Conservation (phyloP, 2,113 vertebrate species). For the Otis tarda region DNA sequence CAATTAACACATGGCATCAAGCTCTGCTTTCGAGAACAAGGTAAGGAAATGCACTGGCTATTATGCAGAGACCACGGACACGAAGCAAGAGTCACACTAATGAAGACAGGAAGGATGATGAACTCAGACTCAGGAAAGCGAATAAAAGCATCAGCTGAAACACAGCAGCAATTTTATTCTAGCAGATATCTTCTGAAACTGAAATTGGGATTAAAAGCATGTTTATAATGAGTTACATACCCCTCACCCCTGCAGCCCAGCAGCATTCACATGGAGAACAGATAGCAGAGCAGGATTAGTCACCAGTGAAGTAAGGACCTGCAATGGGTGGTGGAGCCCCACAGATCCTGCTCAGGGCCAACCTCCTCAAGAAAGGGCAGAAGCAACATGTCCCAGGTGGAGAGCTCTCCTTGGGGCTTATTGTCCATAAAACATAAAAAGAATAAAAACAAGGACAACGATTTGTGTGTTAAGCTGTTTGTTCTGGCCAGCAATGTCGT, state of each 20-base stretch:
- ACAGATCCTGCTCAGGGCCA: not conserved
- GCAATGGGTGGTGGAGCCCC: not conserved
- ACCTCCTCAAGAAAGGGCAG: not conserved
- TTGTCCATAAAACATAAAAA: not conserved
- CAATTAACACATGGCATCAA: not conserved
- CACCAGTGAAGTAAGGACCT: not conserved
- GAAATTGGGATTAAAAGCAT: not conserved
- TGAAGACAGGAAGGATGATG: not conserved
- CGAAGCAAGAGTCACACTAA: not conserved
- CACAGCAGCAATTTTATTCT: not conserved
- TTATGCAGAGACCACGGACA: not conserved
- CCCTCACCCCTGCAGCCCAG: not conserved
- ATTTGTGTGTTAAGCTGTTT: not conserved
- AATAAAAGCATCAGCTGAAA: slow-evolving; percentile 3
- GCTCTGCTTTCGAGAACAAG: not conserved
- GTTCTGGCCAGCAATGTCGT: not conserved
- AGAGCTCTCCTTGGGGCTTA: not conserved
- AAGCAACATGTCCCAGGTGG: fast-evolving
- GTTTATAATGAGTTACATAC: not conserved
- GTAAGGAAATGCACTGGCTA: not conserved
- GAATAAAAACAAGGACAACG: not conserved
- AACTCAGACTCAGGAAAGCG: not conserved
- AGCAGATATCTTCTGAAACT: not conserved
- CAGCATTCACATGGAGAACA: not conserved
- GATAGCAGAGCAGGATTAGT: not conserved